These are phyloP conservation scores for Phortica okadai DNA, from an alignment of 2,888 invertebrate genomes.

Conservation along the genomic window DNA sequence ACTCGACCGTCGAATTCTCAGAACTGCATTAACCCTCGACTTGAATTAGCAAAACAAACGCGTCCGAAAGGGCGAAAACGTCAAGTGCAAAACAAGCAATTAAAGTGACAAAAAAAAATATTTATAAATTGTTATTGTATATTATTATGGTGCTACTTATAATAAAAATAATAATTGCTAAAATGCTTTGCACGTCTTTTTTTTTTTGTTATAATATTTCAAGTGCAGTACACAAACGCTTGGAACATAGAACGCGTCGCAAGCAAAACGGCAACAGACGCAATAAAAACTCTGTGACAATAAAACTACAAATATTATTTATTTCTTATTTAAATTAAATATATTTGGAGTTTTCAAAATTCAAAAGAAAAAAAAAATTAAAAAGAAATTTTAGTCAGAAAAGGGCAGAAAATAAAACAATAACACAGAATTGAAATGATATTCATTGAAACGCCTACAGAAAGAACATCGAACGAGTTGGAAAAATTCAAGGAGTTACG, in stretches of 20 bases:
- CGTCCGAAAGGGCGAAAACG: conserved; percentile 29
- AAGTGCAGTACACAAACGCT: conserved; percentile 36
- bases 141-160: conserved; percentile 36
- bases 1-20: too few species aligned
- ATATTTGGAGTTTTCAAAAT: conserved; percentile 33
- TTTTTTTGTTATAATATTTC: too few species aligned
- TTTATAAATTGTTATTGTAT: conserved; percentile 22
- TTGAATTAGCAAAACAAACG: too few species aligned
- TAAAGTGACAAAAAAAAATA: background rate
- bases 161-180: conserved; percentile 43
- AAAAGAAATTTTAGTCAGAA: conserved; percentile 32
- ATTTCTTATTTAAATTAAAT: background rate
- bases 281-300: background rate
- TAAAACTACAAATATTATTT: conserved; percentile 16
- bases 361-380: conserved; percentile 5
- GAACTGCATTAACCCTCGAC: too few species aligned
- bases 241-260: conserved; percentile 49
- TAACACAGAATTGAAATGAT: conserved; percentile 41
- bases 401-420: background rate
- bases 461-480: conserved; percentile 49
- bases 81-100: background rate
- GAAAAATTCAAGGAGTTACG: conserved; percentile 63
- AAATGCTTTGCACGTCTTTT: background rate
- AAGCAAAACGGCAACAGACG: conserved; percentile 41
- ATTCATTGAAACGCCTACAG: conserved; percentile 48